Conservation (phyloP, 2,888 invertebrate genomes). For the Cheiracanthium punctorium region DNA sequence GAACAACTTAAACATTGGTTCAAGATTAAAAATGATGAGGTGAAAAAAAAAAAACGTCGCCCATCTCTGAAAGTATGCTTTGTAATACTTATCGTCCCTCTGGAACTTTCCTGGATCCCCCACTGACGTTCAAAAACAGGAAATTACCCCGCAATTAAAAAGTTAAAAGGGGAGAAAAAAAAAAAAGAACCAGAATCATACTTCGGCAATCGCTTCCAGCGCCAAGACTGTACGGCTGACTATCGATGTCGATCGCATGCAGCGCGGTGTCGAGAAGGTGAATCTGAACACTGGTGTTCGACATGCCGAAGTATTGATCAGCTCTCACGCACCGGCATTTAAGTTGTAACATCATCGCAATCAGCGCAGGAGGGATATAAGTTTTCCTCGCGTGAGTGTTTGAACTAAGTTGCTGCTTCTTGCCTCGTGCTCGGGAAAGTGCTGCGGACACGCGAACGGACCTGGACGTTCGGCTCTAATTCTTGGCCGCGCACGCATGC, state of each 20-base stretch:
- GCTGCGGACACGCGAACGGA: constrained; percentile 38
- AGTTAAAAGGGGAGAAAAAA: too few species aligned
- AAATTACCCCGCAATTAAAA: too few species aligned
- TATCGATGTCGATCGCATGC: constrained; percentile 3
- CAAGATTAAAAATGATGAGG: too few species aligned
- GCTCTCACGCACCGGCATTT: background rate
- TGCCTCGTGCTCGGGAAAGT: constrained; percentile 46
- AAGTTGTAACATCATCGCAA: background rate
- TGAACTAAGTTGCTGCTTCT: constrained; percentile 36
- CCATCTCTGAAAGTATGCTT: too few species aligned
- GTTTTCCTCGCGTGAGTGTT: constrained; percentile 34
- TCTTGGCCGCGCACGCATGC: constrained; percentile 25
- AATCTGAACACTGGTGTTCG: background rate
- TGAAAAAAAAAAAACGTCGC: too few species aligned
- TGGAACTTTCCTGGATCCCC: too few species aligned
- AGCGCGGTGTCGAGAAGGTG: background rate
- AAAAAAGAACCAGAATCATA: too few species aligned
- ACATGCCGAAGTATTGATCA: background rate
- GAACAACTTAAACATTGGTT: too few species aligned
- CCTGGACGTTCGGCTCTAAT: constrained; percentile 59
- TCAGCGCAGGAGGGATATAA: background rate
- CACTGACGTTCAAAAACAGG: too few species aligned
- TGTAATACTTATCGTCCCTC: too few species aligned
- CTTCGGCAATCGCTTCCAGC: too few species aligned
- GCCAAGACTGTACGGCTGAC: background rate